Percentiles rank a stretch among this genome's conserved stretches.
Conservation (phyloP, 2,797 vertebrate species). For the Clamator glandarius region DNA sequence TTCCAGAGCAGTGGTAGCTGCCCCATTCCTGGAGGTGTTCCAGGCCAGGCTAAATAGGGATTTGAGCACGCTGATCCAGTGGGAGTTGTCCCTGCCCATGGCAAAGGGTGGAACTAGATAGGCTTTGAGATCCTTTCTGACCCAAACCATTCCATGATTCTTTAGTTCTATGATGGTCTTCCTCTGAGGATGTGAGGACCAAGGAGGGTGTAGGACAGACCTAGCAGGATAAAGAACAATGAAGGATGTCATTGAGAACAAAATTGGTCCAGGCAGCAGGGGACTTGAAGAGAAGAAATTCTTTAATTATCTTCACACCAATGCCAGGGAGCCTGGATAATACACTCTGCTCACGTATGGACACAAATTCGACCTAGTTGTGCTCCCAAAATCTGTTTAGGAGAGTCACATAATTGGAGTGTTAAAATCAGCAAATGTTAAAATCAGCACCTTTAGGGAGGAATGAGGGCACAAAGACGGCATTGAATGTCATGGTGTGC, state of each 20-base stretch:
- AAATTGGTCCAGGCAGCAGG: background rate
- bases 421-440: slow-evolving; percentile 8
- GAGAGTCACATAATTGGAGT: background rate
- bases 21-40: no score
- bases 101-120: no score
- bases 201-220: background rate
- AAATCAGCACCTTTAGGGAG: background rate
- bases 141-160: no score
- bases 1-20: no score
- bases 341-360: background rate
- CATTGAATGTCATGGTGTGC: background rate
- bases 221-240: background rate
- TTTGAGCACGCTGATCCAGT: no score
- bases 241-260: background rate
- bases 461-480: background rate
- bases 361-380: background rate
- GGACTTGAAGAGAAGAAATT: background rate
- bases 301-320: background rate
- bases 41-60: no score
- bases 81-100: no score
- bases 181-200: background rate
- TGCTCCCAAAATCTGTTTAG: background rate
- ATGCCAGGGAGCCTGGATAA: background rate
- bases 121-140: no score
- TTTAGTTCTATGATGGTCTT: background rate